Evolutionary conservation across 1,140 invertebrate species (phyloP), one percentile per base, ranked within the genome.

Genomic region (Drosophila tani): DNA sequence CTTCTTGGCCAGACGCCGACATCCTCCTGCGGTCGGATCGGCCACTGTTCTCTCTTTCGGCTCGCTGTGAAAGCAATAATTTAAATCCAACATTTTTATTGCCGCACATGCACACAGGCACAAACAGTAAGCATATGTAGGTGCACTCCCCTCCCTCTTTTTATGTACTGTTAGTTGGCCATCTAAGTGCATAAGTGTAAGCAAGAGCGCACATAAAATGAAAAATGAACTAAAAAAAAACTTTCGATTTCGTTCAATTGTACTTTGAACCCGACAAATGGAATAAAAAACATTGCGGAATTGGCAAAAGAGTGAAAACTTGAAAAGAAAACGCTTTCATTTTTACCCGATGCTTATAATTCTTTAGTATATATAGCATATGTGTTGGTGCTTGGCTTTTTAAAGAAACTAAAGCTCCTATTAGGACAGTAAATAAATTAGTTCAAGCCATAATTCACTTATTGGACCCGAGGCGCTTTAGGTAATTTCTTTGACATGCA

Each of bases 21-120:
- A 64, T 77, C 64, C 68, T 75, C 68, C 77, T 88, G 84, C 69
- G 85, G 85, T 85, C 70, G 60, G 84, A 86, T 85, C 75, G 60
- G 84, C 53, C 68, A 60, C 57, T 71, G 49, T 55, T 67, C 70
- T 74, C 81, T 75, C 85, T 75, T 79, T 84, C 75, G 81, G 70
- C 78, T 90, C 78, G 65, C 73, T 81, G 83, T 87, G 67, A 75
- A 56, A 85, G 85, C 81, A 88, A 88, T 90, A 88, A 88, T 85
- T 90, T 90, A 88, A 90, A 80, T 85, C 85, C 75, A 90, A 85
- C 85, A 88, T 88, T 88, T 88, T 90, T 90, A 90, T 90, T 88
- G 86, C 85, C 71, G 77, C 81, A 90, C 81, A 79, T 66, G 64
- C 82, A 85, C 78, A 85, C 78, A 69, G 58, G 32, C 32, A 78